A percentile compares a stretch with the other conserved stretches of the same genome.
Conservation (phyloP, 1,140 invertebrate genomes). For the Lerema accius region DNA sequence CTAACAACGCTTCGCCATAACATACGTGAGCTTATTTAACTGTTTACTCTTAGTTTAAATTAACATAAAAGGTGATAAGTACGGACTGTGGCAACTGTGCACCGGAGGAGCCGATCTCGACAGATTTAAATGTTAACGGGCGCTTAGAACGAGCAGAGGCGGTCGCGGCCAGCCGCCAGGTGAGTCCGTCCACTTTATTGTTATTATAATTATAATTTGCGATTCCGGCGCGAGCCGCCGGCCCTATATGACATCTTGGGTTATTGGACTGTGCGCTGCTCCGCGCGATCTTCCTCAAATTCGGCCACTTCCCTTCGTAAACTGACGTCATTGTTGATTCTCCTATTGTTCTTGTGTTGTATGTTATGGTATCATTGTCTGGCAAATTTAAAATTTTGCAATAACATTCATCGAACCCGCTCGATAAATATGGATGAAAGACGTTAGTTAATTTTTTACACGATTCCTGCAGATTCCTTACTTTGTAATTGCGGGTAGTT, state of each 20-base stretch:
- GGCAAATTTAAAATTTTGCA: too few species aligned
- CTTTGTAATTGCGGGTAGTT: too few species aligned
- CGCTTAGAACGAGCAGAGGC: conserved; percentile 44
- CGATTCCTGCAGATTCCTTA: neutral
- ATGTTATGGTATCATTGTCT: neutral
- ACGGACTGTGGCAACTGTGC: conserved; percentile 62
- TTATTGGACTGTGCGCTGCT: conserved; percentile 19
- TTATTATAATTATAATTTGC: conserved; percentile 40
- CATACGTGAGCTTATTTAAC: conserved; percentile 63
- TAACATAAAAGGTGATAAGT: conserved; percentile 57
- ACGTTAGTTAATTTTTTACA: neutral
- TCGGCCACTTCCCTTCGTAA: neutral
- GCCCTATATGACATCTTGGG: conserved; percentile 30
- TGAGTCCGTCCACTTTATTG: conserved; percentile 48
- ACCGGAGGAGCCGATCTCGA: conserved; percentile 39
- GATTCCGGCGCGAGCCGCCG: conserved; percentile 16
- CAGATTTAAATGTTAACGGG: conserved; percentile 59
- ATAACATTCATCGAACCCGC: neutral
- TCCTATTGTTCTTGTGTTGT: neutral
- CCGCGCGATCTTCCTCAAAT: neutral
- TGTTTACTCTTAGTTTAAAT: conserved; percentile 43
- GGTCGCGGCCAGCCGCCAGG: conserved; percentile 46
- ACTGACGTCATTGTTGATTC: neutral
- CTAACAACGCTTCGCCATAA: conserved; percentile 57
- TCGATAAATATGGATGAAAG: neutral